Conservation (phyloP, 2,888 invertebrate genomes). For the Lasioglossum morio region DNA sequence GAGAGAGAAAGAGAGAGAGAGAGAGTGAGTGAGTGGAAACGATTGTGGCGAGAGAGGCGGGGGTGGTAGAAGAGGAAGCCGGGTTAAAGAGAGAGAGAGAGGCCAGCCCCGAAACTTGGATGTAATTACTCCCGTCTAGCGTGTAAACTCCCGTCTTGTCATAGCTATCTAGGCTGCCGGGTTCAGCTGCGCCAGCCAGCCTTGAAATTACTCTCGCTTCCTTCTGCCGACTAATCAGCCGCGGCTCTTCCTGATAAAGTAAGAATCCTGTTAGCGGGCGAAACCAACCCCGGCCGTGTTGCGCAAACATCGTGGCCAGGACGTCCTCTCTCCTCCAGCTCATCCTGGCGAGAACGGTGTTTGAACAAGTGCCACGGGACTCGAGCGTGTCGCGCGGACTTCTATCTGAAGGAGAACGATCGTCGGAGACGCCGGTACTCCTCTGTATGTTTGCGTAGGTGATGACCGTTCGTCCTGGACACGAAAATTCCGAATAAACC, state of each 20-base stretch:
- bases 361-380: conserved; percentile 24
- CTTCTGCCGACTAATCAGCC: conserved; percentile 82
- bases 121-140: conserved; percentile 82
- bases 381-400: neutral
- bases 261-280: conserved; percentile 68
- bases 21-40: conserved; percentile 1
- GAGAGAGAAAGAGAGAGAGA: conserved; percentile 2
- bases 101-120: conserved; percentile 80
- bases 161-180: conserved; percentile 79
- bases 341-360: neutral
- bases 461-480: conserved; percentile 17
- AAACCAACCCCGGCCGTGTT: conserved; percentile 24
- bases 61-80: conserved; percentile 14
- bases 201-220: conserved; percentile 82
- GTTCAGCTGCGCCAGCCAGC: conserved; percentile 77
- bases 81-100: conserved; percentile 67
- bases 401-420: neutral
- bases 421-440: neutral
- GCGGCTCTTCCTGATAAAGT: conserved; percentile 75
- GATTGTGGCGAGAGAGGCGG: conserved; percentile 26
- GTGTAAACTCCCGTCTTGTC: conserved; percentile 80
- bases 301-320: conserved; percentile 18
- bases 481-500: conserved; percentile 41
- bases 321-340: neutral
- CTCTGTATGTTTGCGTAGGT: conserved; percentile 36